phyloP scores from a whole-genome alignment of 92 coral and sea anemone species.

The Zoanthus sociatus region DNA sequence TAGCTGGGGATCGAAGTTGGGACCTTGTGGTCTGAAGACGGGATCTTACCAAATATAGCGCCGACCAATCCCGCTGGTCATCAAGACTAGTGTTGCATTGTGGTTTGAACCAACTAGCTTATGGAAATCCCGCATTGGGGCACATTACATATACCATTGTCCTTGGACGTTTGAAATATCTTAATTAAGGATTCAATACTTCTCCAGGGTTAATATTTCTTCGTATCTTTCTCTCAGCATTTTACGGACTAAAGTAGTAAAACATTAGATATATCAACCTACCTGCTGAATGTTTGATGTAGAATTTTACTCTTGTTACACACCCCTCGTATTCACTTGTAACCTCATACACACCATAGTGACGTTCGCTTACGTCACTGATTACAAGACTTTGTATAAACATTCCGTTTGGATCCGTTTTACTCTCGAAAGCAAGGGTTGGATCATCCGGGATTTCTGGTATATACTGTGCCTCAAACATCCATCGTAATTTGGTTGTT shows the following conservation, averaged over 20 bases:
- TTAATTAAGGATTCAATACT: neutral
- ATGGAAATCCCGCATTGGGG: too few relatives aligned
- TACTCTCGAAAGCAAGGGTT: slow-evolving; percentile 83
- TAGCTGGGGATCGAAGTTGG: too few relatives aligned
- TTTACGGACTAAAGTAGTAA: neutral
- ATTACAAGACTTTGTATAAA: slow-evolving; percentile 73
- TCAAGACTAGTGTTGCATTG: too few relatives aligned
- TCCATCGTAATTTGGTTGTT: slow-evolving; percentile 73
- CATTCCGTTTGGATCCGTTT: slow-evolving; percentile 37
- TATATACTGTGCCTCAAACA: slow-evolving; percentile 84
- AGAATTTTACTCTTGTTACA: slow-evolving; percentile 50
- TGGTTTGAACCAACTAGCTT: too few relatives aligned
- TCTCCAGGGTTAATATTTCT: neutral
- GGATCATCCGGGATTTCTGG: slow-evolving; percentile 94
- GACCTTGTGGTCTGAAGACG: too few relatives aligned
- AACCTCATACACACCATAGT: slow-evolving; percentile 78
- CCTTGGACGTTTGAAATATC: too few relatives aligned
- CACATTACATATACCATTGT: too few relatives aligned
- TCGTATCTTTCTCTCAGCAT: neutral
- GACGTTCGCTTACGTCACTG: slow-evolving; percentile 73
- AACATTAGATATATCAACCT: slow-evolving; percentile 1
- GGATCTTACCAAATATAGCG: too few relatives aligned
- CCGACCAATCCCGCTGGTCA: too few relatives aligned
- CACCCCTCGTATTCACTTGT: slow-evolving; percentile 71
- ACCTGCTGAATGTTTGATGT: slow-evolving; percentile 77